Conservation (phyloP, 2,113 vertebrate species). For the Fukomys damarensis region DNA sequence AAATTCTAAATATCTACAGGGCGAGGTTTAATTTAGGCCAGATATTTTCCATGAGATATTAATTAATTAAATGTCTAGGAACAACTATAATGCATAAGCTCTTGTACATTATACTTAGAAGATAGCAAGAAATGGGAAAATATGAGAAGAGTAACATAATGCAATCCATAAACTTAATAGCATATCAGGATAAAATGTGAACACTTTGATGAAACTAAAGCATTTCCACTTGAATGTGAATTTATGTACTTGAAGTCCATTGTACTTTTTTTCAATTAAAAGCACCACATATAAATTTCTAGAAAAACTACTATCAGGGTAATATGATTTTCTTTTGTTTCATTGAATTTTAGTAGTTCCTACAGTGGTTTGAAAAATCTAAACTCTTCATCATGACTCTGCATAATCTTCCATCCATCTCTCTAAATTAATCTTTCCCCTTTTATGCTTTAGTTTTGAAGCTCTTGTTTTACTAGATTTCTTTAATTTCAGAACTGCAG, state of each 20-base stretch:
- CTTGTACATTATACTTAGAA: slow-evolving; percentile 6
- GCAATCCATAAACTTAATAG: background rate
- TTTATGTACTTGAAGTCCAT: background rate
- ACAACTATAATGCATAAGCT: background rate
- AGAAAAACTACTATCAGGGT: background rate
- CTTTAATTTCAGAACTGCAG: background rate
- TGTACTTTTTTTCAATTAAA: background rate
- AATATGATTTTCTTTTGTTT: background rate
- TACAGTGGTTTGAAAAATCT: background rate
- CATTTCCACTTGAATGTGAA: background rate
- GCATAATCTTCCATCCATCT: background rate
- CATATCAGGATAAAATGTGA: background rate
- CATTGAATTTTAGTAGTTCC: background rate
- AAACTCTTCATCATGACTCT: background rate
- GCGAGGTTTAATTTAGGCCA: background rate
- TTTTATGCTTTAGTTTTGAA: background rate
- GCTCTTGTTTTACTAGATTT: background rate
- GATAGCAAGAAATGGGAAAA: background rate
- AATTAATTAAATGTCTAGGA: background rate
- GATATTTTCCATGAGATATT: background rate
- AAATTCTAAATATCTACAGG: background rate
- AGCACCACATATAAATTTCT: background rate
- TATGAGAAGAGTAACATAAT: background rate
- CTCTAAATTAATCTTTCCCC: background rate
- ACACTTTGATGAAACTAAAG: background rate